phyloP scores from a whole-genome alignment of 2,888 invertebrate genomes.

The Yponomeuta cagnagella region DNA sequence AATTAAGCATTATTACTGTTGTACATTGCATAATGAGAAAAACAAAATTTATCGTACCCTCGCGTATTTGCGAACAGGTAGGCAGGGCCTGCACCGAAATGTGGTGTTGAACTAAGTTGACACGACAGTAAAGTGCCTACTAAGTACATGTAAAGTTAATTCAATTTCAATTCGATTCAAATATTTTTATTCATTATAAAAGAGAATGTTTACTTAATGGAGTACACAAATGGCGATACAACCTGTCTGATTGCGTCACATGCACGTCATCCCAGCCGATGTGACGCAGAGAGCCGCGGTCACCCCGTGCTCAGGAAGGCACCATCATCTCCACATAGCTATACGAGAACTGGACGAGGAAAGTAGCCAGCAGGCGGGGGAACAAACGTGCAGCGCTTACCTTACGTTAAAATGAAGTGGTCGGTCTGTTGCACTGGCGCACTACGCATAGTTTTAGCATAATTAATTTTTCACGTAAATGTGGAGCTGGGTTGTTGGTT shows the following conservation, averaged over 20 bases:
- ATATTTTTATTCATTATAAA: too few relatives aligned
- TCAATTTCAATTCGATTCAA: too few relatives aligned
- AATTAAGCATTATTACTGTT: too few relatives aligned
- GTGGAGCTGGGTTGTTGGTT: constrained; percentile 6
- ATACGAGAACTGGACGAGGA: not conserved
- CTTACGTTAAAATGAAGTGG: not conserved
- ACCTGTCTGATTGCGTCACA: constrained; percentile 41
- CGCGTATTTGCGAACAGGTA: too few relatives aligned
- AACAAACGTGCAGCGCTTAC: constrained; percentile 10
- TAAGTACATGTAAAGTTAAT: not conserved
- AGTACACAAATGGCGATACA: not conserved
- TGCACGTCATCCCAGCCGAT: constrained; percentile 34
- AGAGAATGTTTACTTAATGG: not conserved
- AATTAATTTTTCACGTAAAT: not conserved
- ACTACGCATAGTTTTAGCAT: not conserved
- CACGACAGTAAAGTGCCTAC: not conserved
- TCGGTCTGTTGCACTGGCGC: not conserved
- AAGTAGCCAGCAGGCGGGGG: not conserved
- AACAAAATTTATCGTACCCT: too few relatives aligned
- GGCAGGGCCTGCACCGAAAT: not conserved
- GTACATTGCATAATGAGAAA: too few relatives aligned
- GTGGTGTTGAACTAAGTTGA: not conserved
- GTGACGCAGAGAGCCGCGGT: constrained; percentile 38
- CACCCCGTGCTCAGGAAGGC: constrained; percentile 24
- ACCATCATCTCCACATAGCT: not conserved